Evolutionary conservation across 2,888 invertebrate species (phyloP).

Genomic region (Coleophora flavipennella): DNA sequence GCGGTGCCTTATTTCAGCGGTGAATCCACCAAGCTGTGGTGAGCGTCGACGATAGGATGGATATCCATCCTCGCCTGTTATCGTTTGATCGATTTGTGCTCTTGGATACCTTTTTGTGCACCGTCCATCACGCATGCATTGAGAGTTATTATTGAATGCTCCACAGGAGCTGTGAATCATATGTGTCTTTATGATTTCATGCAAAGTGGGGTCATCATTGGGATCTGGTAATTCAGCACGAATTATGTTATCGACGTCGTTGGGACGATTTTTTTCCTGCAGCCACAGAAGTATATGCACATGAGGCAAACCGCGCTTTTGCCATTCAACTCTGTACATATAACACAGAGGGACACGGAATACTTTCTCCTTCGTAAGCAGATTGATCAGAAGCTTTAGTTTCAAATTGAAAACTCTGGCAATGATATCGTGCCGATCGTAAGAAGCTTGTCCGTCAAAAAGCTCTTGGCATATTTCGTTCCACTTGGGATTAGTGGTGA

Average conservation of each 20-base stretch:
- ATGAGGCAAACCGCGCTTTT: too few relatives aligned
- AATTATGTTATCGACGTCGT: constrained; percentile 5
- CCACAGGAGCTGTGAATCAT: constrained; percentile 13
- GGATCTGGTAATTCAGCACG: constrained; percentile 11
- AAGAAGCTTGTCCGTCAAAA: too few relatives aligned
- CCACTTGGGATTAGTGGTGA: too few relatives aligned
- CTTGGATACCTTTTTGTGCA: constrained; percentile 14
- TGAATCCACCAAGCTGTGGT: constrained; percentile 4
- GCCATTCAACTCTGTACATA: too few relatives aligned
- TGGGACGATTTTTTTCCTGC: constrained; percentile 1
- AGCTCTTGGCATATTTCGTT: too few relatives aligned
- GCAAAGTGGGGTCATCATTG: constrained; percentile 6
- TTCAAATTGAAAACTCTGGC: too few relatives aligned
- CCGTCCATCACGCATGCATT: constrained; percentile 15
- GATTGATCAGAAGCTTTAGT: constrained; percentile 3
- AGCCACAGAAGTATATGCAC: constrained; percentile 4
- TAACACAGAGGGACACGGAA: constrained; percentile 17
- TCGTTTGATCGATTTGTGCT: constrained; percentile 1
- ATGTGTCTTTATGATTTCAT: constrained; percentile 9
- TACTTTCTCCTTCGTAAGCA: constrained; percentile 6
- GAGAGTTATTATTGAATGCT: constrained; percentile 14
- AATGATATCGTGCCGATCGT: too few relatives aligned
- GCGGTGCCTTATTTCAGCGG: neutral
- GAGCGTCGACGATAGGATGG: constrained; percentile 6
- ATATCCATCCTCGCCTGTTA: constrained; percentile 10